These are phyloP conservation scores for Conus ventricosus DNA, from an alignment of 1,140 invertebrate genomes.

Conservation along the genomic window DNA sequence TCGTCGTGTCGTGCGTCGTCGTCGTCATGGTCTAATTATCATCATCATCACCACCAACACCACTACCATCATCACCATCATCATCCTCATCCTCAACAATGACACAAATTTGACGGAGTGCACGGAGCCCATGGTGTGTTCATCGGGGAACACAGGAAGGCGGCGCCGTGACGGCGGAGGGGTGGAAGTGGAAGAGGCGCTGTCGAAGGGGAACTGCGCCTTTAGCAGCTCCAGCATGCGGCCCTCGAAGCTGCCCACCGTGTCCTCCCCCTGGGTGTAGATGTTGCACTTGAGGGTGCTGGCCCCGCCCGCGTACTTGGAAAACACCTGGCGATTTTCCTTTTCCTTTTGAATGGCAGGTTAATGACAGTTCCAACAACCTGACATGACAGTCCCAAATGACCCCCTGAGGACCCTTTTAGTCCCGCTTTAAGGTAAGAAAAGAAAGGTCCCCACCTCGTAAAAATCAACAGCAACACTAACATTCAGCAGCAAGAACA, in stretches of 20 bases:
- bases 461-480: no score
- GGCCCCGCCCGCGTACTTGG: slow-evolving; percentile 19
- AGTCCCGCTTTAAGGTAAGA: no score
- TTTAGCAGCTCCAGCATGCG: slow-evolving; percentile 32
- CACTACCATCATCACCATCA: no score
- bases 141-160: slow-evolving; percentile 37
- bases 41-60: no score
- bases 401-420: no score
- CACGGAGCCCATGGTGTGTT: not conserved
- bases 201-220: slow-evolving; percentile 28
- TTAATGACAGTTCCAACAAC: no score
- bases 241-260: slow-evolving; percentile 33
- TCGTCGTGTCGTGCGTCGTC: no score
- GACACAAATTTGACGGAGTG: slow-evolving; percentile 28
- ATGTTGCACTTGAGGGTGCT: slow-evolving; percentile 34
- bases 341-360: no score
- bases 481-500: no score
- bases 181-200: not conserved
- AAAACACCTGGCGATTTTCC: slow-evolving; percentile 4
- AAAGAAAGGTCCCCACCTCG: not conserved
- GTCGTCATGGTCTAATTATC: not conserved
- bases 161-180: slow-evolving; percentile 10
- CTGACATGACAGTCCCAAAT: no score
- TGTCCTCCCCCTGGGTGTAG: slow-evolving; percentile 28
- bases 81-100: not conserved